phyloP scores from a whole-genome alignment of 2,888 invertebrate genomes.

The Leucophenga maculata region DNA sequence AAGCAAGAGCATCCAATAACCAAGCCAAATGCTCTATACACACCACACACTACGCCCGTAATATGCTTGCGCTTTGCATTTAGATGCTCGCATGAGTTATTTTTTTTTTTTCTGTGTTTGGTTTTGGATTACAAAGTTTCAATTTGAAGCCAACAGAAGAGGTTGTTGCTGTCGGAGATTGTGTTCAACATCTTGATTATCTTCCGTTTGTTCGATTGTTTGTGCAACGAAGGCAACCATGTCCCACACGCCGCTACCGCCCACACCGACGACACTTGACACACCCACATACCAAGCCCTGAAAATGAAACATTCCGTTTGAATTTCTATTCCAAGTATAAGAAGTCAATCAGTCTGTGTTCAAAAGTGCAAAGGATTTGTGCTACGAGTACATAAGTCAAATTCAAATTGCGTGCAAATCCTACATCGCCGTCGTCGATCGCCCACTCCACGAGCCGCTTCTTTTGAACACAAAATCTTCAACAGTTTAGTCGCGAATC shows the following conservation, averaged over 20 bases:
- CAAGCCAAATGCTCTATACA: neutral
- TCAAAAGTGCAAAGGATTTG: conserved; percentile 66
- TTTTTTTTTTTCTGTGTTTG: conserved; percentile 53
- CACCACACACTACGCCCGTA: conserved; percentile 31
- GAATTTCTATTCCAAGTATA: conserved; percentile 65
- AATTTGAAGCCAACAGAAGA: conserved; percentile 12
- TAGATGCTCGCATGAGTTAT: conserved; percentile 48
- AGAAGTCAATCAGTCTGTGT: conserved; percentile 67
- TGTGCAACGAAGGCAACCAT: conserved; percentile 32
- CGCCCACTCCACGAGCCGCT: neutral
- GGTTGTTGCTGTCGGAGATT: conserved; percentile 44
- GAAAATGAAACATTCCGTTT: conserved; percentile 41
- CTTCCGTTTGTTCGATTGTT: conserved; percentile 59
- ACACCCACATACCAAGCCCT: conserved; percentile 27
- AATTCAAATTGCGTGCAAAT: conserved; percentile 56
- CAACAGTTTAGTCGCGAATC: conserved; percentile 5
- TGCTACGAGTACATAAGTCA: conserved; percentile 56
- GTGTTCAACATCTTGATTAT: conserved; percentile 68
- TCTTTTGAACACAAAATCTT: conserved; percentile 38
- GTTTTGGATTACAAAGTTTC: conserved; percentile 59
- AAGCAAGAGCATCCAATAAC: neutral
- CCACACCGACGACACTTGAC: conserved; percentile 20
- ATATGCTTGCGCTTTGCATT: conserved; percentile 54
- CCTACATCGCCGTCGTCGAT: conserved; percentile 19
- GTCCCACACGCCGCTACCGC: conserved; percentile 18